A percentile compares a stretch with the other conserved stretches of the same genome.
Evolutionary conservation across 2,797 vertebrate species (phyloP).

Genomic region (Myripristis murdjan): DNA sequence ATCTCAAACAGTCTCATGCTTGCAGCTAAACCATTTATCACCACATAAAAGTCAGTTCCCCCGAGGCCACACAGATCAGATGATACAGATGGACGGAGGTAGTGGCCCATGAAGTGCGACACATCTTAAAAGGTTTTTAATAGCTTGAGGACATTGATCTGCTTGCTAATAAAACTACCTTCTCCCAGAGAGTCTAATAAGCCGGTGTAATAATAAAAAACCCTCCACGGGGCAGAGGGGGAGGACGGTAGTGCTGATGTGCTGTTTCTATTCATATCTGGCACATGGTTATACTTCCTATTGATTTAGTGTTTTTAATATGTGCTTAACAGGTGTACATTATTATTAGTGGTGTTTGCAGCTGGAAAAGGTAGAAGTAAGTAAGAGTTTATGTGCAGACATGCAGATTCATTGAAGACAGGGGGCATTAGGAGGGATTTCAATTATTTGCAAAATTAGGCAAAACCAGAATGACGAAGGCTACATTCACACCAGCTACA

Average conservation of each 20-base stretch:
- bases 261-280: background rate
- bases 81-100: background rate
- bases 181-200: constrained; percentile 48
- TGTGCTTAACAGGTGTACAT: background rate
- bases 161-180: constrained; percentile 33
- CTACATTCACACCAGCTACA: too few species aligned
- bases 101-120: constrained; percentile 2
- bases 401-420: too few species aligned
- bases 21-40: too few species aligned
- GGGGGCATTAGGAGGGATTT: too few species aligned
- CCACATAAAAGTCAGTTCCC: constrained; percentile 1
- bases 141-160: constrained; percentile 10
- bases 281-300: constrained; percentile 17
- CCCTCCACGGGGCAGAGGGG: background rate
- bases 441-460: too few species aligned
- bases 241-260: background rate
- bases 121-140: constrained; percentile 30
- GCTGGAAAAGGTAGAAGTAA: too few species aligned
- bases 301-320: constrained; percentile 56
- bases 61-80: background rate
- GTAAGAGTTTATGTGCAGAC: too few species aligned
- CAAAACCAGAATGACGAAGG: too few species aligned
- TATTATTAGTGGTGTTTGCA: too few species aligned
- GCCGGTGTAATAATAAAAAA: constrained; percentile 23
- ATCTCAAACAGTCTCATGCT: too few species aligned